Evolutionary conservation across 2,888 invertebrate species (phyloP).

Genomic region (Boloria selene): DNA sequence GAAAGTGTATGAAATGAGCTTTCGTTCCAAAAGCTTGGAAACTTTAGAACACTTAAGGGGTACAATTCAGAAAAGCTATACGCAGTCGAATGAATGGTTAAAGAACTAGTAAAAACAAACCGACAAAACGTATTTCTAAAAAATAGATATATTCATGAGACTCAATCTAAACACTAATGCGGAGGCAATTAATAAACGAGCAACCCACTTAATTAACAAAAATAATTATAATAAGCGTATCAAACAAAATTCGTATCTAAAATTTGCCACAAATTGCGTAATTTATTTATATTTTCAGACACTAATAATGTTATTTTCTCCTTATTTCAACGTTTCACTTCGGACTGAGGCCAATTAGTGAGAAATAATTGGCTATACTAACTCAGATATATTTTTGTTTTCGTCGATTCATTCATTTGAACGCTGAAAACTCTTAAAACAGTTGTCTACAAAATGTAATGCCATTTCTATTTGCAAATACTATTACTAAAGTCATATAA

Average conservation of each 20-base stretch:
- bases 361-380: constrained; percentile 22
- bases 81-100: no score
- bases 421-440: background rate
- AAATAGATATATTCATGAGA: background rate
- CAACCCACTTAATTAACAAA: constrained; percentile 8
- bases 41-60: no score
- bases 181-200: constrained; percentile 6
- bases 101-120: no score
- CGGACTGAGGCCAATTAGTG: constrained; percentile 25
- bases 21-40: no score
- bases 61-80: no score
- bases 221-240: constrained; percentile 10
- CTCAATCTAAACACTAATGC: constrained; percentile 5
- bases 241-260: no score
- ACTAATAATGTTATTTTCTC: constrained; percentile 1
- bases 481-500: no score
- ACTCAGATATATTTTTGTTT: constrained; percentile 15
- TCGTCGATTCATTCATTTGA: constrained; percentile 6
- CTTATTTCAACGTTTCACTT: constrained; percentile 11
- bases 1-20: no score
- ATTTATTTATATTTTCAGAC: no score
- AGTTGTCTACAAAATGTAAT: background rate
- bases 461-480: background rate
- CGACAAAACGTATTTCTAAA: no score
- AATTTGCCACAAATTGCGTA: no score